Percentiles rank a stretch among this genome's conserved stretches.
These are phyloP conservation scores for Adelphocoris suturalis DNA, from an alignment of 2,888 invertebrate genomes.

Conservation along the genomic window DNA sequence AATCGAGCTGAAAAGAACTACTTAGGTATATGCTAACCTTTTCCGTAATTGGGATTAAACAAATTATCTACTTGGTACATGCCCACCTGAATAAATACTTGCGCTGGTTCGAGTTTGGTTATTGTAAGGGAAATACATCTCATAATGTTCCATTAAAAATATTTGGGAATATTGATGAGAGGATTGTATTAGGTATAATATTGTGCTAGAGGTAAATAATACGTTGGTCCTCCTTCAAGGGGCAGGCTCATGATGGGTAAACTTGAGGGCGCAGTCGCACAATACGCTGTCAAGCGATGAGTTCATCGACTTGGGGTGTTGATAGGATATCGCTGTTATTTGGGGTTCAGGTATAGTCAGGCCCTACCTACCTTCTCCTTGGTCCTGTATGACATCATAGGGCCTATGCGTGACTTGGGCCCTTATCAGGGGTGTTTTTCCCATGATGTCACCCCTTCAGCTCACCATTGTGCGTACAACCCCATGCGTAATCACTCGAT, in stretches of 20 bases:
- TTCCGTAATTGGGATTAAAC: too few relatives aligned
- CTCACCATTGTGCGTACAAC: background rate
- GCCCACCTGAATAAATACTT: too few relatives aligned
- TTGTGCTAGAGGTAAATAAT: background rate
- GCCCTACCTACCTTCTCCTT: background rate
- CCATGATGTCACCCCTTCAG: conserved; percentile 16
- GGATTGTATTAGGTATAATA: too few relatives aligned
- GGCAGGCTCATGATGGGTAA: background rate
- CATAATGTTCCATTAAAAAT: too few relatives aligned
- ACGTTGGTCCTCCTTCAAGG: background rate
- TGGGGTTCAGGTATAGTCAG: background rate
- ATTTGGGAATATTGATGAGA: too few relatives aligned
- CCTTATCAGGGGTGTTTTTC: conserved; percentile 1
- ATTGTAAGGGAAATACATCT: too few relatives aligned
- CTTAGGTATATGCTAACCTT: too few relatives aligned
- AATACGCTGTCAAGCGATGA: background rate
- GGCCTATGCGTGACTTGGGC: background rate
- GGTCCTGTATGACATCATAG: background rate
- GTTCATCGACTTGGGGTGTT: conserved; percentile 36
- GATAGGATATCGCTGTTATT: too few relatives aligned
- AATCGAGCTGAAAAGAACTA: too few relatives aligned
- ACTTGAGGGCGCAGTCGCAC: background rate
- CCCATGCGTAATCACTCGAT: background rate
- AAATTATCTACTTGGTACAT: too few relatives aligned
- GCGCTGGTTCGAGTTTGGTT: too few relatives aligned